Evolutionary conservation across 2,113 vertebrate genomes (phyloP).

Genomic region (Bubo scandiacus): DNA sequence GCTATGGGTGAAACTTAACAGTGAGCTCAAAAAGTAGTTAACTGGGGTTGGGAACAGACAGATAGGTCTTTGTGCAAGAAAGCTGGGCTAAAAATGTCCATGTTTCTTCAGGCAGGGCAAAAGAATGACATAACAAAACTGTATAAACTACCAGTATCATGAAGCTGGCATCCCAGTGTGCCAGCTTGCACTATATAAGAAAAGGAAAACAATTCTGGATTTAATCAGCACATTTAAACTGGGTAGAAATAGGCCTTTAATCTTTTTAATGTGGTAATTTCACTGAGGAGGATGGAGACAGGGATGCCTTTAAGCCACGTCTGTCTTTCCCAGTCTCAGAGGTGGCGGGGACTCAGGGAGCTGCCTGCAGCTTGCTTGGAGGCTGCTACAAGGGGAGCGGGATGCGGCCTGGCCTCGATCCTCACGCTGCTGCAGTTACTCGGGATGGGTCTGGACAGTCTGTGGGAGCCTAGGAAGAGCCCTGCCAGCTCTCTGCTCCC

Average conservation of each 20-base stretch:
- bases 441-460: background rate
- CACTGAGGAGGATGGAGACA: background rate
- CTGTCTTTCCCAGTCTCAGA: background rate
- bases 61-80: background rate
- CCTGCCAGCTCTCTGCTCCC: background rate
- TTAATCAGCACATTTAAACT: background rate
- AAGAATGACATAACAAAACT: background rate
- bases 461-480: background rate
- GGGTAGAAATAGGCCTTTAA: background rate
- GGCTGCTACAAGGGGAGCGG: accelerated
- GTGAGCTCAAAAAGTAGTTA: background rate
- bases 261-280: background rate
- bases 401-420: accelerated
- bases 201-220: background rate
- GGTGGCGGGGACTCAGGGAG: background rate
- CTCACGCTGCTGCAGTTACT: accelerated
- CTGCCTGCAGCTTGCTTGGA: background rate
- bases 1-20: accelerated
- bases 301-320: background rate
- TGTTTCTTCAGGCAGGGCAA: background rate
- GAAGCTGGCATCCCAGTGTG: background rate
- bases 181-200: background rate
- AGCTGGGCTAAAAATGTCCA: background rate
- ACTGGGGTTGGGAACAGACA: background rate
- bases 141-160: background rate